Evolutionary conservation across 2,888 invertebrate species (phyloP).

Genomic region (Habrosyne pyritoides): DNA sequence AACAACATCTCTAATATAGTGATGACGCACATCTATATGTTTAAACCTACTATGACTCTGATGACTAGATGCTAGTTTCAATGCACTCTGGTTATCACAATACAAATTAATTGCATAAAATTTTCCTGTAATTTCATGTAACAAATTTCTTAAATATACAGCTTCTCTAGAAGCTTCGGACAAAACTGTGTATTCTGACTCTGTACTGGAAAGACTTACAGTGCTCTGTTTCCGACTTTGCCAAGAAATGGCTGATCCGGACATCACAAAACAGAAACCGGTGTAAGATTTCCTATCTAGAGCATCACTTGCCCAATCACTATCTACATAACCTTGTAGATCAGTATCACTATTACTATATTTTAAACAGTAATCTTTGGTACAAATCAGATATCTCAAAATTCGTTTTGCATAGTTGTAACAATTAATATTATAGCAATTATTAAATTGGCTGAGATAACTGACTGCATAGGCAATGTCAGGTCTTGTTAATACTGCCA

Average conservation of each 20-base stretch:
- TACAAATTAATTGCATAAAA: neutral
- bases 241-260: neutral
- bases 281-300: constrained; percentile 10
- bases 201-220: neutral
- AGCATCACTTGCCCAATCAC: neutral
- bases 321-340: neutral
- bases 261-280: constrained; percentile 9
- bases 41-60: neutral
- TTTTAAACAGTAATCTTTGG: constrained; percentile 4
- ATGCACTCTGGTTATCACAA: neutral
- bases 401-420: too few species aligned
- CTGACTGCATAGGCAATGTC: neutral
- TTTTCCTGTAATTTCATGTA: neutral
- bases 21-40: too few species aligned
- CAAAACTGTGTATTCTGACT: too few species aligned
- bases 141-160: neutral
- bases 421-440: constrained; percentile 2
- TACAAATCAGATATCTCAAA: too few species aligned
- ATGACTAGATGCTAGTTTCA: neutral
- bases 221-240: neutral
- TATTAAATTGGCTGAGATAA: neutral
- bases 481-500: constrained; percentile 9
- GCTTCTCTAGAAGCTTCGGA: neutral
- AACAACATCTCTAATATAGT: neutral
- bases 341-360: neutral